Evolutionary conservation across 2,113 vertebrate species (phyloP), one percentile per base, ranked within the genome.

Genomic region (Gallinago undulata): DNA sequence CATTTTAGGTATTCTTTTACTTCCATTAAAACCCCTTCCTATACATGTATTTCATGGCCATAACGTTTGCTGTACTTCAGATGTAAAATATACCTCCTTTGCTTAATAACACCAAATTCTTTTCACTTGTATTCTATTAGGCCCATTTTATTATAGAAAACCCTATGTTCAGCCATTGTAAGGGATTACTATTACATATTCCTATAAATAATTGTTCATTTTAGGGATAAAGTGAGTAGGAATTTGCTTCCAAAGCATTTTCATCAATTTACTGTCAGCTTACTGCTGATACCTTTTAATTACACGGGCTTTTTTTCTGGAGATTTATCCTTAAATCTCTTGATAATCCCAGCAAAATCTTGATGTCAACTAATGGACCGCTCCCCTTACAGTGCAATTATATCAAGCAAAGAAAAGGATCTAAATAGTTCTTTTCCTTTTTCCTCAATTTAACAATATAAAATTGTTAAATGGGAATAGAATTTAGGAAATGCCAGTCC

Each of bases 171-270:
- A 93, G 63, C 81, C 87, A 93, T 76, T 88, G 37, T 84, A 69
- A 74, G 28, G 85, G 87, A 97, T 97, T 98, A 89, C 55, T 93
- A 67, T 87, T 93, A 77, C 73, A 91, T 96, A 97, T 89, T 94
- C 89, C 56, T 97, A 93, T 79, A 96, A 97, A 97, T 94, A 95
- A 94, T 96, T 95, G 78, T 96, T 97, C 83, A 88, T 87, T 96
- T 96, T 90, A 94, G 96, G 90, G 92, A 96, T 97, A 96, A 97
- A 94, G 22, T 87, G 62, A 91, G 53, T 76, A 97, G 59, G 89
- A 98, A 98, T 97, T 98, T 97, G 80, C 96, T 97, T 97, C 94
- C 81, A 96, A 97, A 97, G 88, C 91, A 35, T 86, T 97, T 95
- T 96, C 73, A 87, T 91, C 88, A 93, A 72, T 50, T 73, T 60